Percentiles rank a stretch among this genome's conserved stretches.
These are phyloP conservation scores for Melanotaenia parkinsoni DNA, from an alignment of 2,797 vertebrate species.

Conservation along the genomic window DNA sequence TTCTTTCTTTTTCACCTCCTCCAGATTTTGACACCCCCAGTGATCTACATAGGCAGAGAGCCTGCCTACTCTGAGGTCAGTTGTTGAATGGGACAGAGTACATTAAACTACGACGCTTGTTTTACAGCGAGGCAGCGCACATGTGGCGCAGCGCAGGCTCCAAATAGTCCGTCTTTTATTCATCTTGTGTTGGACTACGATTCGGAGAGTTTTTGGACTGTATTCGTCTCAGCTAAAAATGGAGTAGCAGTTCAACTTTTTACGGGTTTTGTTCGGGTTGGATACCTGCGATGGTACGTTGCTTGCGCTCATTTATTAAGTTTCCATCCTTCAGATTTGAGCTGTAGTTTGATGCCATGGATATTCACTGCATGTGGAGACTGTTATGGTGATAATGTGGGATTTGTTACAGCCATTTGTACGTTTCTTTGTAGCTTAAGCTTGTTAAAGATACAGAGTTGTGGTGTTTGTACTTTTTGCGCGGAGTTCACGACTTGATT, in stretches of 20 bases:
- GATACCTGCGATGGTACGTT: constrained; percentile 79
- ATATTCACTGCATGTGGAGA: neutral
- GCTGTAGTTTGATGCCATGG: neutral
- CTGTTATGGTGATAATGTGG: neutral
- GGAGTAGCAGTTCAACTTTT: constrained; percentile 54
- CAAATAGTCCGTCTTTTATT: constrained; percentile 31
- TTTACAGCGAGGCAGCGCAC: constrained; percentile 56
- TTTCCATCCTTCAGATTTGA: neutral
- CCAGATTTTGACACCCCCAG: constrained; percentile 79
- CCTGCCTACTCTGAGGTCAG: constrained; percentile 81
- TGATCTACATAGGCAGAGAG: constrained; percentile 82
- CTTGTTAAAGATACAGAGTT: neutral
- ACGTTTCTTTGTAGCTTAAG: neutral
- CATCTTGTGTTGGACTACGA: constrained; percentile 73
- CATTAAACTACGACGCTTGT: constrained; percentile 61
- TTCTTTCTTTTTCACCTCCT: constrained; percentile 61
- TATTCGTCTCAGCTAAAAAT: constrained; percentile 39
- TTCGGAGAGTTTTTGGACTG: constrained; percentile 60
- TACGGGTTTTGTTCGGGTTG: constrained; percentile 31
- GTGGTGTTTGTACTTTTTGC: neutral
- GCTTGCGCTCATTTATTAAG: constrained; percentile 24
- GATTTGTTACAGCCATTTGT: neutral
- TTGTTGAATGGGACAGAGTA: constrained; percentile 80
- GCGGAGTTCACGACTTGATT: neutral
- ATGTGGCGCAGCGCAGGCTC: constrained; percentile 60